Evolutionary conservation across 2,797 vertebrate species (phyloP).

Genomic region (Toxotes lorentzi): DNA sequence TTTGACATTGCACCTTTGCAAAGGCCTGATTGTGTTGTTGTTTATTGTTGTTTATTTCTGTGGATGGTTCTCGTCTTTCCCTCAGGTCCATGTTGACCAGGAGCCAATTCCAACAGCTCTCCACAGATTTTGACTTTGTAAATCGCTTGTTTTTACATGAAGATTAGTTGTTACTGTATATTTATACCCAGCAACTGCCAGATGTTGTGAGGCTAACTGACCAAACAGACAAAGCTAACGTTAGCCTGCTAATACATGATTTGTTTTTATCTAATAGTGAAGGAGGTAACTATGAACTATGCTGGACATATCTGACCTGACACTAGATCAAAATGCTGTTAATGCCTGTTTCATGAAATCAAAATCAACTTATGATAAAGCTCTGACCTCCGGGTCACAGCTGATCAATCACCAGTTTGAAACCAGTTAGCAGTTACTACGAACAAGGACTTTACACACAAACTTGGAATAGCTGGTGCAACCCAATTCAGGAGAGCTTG

Average conservation of each 20-base stretch:
- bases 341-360: too few relatives aligned
- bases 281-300: background rate
- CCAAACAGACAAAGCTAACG: background rate
- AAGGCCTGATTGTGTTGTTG: slow-evolving; percentile 46
- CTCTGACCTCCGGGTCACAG: too few relatives aligned
- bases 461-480: too few relatives aligned
- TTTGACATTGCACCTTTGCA: slow-evolving; percentile 85
- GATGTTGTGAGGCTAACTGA: background rate
- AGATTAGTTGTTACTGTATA: background rate
- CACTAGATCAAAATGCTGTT: too few relatives aligned
- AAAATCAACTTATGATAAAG: too few relatives aligned
- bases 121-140: too few relatives aligned
- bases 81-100: background rate
- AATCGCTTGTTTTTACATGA: background rate
- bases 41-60: background rate
- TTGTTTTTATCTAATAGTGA: background rate
- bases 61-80: background rate
- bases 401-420: too few relatives aligned
- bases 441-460: too few relatives aligned
- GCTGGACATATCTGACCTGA: too few relatives aligned
- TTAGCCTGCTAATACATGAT: background rate
- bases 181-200: background rate
- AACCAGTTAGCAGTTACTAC: too few relatives aligned
- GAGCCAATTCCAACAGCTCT: background rate
- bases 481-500: too few relatives aligned